These are phyloP conservation scores for Scaptomyza caliginosa DNA, from an alignment of 2,888 invertebrate species.

Conservation along the genomic window DNA sequence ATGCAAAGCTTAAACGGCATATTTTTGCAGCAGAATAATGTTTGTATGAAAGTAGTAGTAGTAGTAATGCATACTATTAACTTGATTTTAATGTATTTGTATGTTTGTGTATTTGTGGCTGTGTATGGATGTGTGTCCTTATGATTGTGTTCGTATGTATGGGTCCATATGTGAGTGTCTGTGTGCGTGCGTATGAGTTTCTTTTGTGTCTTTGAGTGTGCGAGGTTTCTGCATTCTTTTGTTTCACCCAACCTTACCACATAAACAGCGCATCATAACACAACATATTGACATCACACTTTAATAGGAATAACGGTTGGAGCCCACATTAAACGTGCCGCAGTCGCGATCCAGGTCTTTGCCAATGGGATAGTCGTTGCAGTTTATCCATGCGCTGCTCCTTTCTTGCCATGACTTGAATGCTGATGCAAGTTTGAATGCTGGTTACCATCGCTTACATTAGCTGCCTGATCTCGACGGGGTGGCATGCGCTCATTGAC, in stretches of 20 bases:
- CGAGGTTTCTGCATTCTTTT: neutral
- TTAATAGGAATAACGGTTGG: conserved; percentile 7
- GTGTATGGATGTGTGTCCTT: too few species aligned
- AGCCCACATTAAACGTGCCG: conserved; percentile 6
- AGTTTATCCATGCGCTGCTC: conserved; percentile 78
- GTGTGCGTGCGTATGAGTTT: neutral
- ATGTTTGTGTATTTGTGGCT: neutral
- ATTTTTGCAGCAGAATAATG: conserved; percentile 53
- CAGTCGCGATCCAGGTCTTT: conserved; percentile 24
- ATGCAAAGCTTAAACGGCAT: conserved; percentile 56
- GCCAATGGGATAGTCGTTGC: conserved; percentile 3
- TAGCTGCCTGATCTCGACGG: conserved; percentile 92
- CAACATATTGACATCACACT: conserved; percentile 4
- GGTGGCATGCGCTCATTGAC: conserved; percentile 99
- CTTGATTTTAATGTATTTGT: conserved; percentile 24
- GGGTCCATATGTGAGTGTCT: neutral
- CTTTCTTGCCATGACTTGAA: conserved; percentile 66
- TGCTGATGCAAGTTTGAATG: conserved; percentile 53
- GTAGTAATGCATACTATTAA: conserved; percentile 33
- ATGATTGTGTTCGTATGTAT: neutral
- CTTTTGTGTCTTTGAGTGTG: neutral
- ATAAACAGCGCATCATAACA: conserved; percentile 11
- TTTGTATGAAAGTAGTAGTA: conserved; percentile 38
- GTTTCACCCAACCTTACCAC: neutral
- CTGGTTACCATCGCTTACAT: conserved; percentile 84